Percentiles rank a stretch among this genome's conserved stretches.
phyloP scores from a whole-genome alignment of 2,113 vertebrate genomes.

The Ranitomeya variabilis region DNA sequence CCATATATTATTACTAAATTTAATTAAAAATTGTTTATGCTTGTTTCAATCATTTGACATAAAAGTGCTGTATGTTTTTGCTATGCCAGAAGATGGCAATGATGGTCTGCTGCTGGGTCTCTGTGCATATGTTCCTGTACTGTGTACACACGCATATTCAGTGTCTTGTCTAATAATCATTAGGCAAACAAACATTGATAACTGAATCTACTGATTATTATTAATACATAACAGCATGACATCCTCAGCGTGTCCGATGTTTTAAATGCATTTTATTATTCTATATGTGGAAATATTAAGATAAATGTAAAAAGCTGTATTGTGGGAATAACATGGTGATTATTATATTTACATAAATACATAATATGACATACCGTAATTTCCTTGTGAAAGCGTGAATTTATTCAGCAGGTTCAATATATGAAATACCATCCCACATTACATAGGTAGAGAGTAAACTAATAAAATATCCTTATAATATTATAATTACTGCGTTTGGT shows the following conservation, averaged over 20 bases:
- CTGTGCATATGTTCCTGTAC: not conserved
- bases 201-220: constrained; percentile 2
- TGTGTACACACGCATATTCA: constrained; percentile 32
- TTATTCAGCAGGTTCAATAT: not conserved
- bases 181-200: constrained; percentile 27
- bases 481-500: not conserved
- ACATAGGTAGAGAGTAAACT: not conserved
- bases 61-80: constrained; percentile 59
- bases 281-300: not conserved
- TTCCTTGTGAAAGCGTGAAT: not conserved
- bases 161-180: constrained; percentile 32
- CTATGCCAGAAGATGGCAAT: constrained; percentile 79
- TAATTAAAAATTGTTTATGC: constrained; percentile 45
- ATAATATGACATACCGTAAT: not conserved
- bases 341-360: not conserved
- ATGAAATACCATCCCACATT: not conserved
- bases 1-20: constrained; percentile 28
- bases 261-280: constrained; percentile 1
- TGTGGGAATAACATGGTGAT: not conserved
- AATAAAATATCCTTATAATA: not conserved
- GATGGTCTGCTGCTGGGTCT: constrained; percentile 70
- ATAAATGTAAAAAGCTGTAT: not conserved
- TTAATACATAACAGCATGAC: not conserved
- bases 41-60: constrained; percentile 17
- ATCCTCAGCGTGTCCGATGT: not conserved